phyloP scores from a whole-genome alignment of 1,140 invertebrate genomes.

The Muscidifurax raptorellus region DNA sequence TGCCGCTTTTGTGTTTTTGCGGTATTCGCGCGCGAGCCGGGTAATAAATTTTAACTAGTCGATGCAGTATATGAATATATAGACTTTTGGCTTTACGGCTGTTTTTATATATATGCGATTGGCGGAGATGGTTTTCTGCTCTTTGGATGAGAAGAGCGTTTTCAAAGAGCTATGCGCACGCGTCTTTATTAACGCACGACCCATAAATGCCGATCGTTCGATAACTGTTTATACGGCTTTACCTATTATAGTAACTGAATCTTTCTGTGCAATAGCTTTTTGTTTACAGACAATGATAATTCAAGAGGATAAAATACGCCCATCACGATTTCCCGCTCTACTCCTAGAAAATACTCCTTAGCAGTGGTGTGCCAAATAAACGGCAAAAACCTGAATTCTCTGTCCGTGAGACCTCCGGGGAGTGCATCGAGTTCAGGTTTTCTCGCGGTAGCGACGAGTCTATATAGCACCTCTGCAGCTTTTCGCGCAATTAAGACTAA shows the following conservation, averaged over 20 bases:
- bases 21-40: neutral
- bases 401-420: constrained; percentile 31
- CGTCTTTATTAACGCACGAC: too few species aligned
- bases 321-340: too few species aligned
- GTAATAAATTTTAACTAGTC: neutral
- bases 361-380: neutral
- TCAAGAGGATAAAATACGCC: too few species aligned
- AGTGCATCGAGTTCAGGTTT: constrained; percentile 28
- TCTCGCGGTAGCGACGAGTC: constrained; percentile 38
- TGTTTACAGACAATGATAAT: too few species aligned
- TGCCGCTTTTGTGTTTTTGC: neutral
- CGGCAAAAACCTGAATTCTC: constrained; percentile 29
- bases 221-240: too few species aligned
- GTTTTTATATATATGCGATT: neutral
- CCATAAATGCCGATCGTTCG: too few species aligned
- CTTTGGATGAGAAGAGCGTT: neutral
- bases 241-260: too few species aligned
- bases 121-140: neutral
- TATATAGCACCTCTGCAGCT: constrained; percentile 33
- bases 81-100: neutral
- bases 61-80: neutral
- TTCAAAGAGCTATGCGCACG: neutral
- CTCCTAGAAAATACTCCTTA: too few species aligned
- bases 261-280: too few species aligned
- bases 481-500: constrained; percentile 63